Conservation (phyloP, 2,113 vertebrate genomes). For the Aramus guarauna region DNA sequence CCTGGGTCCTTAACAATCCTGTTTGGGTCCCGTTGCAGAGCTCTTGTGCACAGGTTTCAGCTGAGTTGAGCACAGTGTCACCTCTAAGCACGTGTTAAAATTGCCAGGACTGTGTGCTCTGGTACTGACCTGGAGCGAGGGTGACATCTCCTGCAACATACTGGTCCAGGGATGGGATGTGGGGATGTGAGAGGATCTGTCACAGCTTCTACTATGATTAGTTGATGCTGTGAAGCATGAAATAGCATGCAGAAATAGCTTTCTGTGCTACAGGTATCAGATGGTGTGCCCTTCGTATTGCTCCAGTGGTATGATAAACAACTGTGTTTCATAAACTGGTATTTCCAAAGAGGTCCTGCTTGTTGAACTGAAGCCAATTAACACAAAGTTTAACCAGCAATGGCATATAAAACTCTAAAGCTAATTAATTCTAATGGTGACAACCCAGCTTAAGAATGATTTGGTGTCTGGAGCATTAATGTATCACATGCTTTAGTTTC, state of each 20-base stretch:
- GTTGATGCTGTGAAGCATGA: background rate
- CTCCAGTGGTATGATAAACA: background rate
- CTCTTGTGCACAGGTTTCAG: background rate
- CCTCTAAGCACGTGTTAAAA: background rate
- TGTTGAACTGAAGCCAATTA: constrained; percentile 7
- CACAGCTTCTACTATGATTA: background rate
- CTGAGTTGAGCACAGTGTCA: background rate
- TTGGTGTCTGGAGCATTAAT: background rate
- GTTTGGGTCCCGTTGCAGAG: background rate
- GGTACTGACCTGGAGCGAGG: background rate
- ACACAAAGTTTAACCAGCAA: background rate
- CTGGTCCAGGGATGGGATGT: background rate
- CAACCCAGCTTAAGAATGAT: background rate
- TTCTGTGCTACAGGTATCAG: background rate
- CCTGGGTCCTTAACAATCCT: background rate
- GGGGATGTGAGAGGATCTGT: background rate
- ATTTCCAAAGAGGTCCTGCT: background rate
- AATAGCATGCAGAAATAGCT: constrained; percentile 34
- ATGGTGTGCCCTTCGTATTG: background rate
- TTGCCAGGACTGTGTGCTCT: background rate
- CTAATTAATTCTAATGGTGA: constrained; percentile 1
- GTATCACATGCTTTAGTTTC: background rate
- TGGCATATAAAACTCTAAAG: background rate
- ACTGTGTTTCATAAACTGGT: background rate
- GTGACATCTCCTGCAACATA: background rate